Percentiles rank a stretch among this genome's conserved stretches.
Conservation (phyloP, 2,113 vertebrate genomes). For the Syngnathus scovelli region DNA sequence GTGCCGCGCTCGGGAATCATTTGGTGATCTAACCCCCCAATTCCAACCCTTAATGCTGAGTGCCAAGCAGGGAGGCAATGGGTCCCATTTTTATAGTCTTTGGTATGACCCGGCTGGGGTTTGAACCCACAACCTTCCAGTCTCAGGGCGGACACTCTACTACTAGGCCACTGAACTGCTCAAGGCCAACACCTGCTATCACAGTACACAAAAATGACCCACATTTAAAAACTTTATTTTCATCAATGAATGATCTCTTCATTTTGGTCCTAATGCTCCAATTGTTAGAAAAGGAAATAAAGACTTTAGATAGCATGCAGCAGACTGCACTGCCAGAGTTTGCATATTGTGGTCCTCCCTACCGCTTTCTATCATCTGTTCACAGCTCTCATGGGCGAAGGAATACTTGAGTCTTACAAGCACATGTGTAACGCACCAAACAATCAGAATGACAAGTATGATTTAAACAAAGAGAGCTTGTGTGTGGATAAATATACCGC, state of each 20-base stretch:
- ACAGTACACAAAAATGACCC: too few relatives aligned
- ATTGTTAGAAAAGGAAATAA: neutral
- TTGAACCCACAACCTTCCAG: too few relatives aligned
- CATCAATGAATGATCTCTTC: neutral
- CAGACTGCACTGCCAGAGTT: neutral
- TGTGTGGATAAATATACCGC: slow-evolving; percentile 25
- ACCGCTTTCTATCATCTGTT: slow-evolving; percentile 31
- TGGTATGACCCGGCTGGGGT: too few relatives aligned
- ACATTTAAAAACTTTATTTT: neutral
- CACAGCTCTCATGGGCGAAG: slow-evolving; percentile 14
- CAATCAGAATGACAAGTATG: neutral
- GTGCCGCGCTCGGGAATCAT: too few relatives aligned
- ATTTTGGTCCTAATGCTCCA: neutral
- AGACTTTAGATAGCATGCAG: neutral
- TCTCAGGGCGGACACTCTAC: too few relatives aligned
- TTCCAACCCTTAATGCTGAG: too few relatives aligned
- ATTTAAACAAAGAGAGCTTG: slow-evolving; percentile 14
- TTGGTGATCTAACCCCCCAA: too few relatives aligned
- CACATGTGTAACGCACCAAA: slow-evolving; percentile 10
- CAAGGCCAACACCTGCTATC: too few relatives aligned
- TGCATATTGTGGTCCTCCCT: slow-evolving; percentile 9
- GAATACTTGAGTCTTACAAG: slow-evolving; percentile 41
- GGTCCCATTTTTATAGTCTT: too few relatives aligned
- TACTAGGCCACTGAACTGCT: too few relatives aligned
- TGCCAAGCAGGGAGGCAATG: too few relatives aligned